phyloP scores from a whole-genome alignment of 2,797 vertebrate genomes.

The Pangasius sanitwongsei region DNA sequence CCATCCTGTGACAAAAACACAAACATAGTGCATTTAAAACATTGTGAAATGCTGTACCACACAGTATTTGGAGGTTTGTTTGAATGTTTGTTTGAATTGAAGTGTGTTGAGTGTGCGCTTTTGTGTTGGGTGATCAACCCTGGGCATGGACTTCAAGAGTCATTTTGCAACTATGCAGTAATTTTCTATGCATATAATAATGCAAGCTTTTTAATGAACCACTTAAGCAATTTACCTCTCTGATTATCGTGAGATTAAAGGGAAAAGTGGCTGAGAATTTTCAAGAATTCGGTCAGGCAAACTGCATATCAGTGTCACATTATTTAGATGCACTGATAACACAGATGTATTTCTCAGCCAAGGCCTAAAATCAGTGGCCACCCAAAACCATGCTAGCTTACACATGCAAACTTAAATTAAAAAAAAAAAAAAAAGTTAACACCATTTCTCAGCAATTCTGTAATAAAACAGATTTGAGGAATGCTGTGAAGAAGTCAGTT shows the following conservation, averaged over 20 bases:
- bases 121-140: background rate
- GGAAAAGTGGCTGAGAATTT: conserved; percentile 28
- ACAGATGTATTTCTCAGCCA: conserved; percentile 25
- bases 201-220: conserved; percentile 21
- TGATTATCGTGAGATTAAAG: conserved; percentile 12
- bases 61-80: background rate
- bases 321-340: conserved; percentile 35
- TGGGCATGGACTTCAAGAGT: conserved; percentile 2
- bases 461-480: background rate
- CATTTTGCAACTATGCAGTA: conserved; percentile 37
- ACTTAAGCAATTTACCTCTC: conserved; percentile 21
- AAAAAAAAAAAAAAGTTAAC: background rate
- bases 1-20: conserved; percentile 28
- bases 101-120: background rate
- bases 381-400: conserved; percentile 29
- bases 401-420: background rate
- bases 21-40: conserved; percentile 14
- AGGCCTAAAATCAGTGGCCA: conserved; percentile 24
- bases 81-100: background rate
- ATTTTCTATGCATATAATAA: conserved; percentile 26
- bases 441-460: background rate
- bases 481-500: too few relatives aligned
- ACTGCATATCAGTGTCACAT: conserved; percentile 35
- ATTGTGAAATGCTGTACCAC: background rate
- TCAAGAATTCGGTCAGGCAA: conserved; percentile 24